Evolutionary conservation across 1,140 invertebrate genomes (phyloP).

Genomic region (Zaprionus vittiger): DNA sequence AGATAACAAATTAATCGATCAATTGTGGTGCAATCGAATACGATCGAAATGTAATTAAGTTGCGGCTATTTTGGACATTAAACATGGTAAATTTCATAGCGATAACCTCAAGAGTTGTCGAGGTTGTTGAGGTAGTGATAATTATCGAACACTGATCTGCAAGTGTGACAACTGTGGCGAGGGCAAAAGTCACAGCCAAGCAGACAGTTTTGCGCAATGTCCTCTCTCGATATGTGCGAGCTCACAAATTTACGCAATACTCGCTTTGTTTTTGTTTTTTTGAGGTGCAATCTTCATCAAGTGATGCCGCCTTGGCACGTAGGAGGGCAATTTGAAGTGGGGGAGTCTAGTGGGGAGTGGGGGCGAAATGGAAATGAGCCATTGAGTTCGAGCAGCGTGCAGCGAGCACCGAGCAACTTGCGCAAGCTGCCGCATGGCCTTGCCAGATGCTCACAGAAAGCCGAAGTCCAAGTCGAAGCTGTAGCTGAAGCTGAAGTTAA

Average conservation of each 20-base stretch:
- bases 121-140: constrained; percentile 4
- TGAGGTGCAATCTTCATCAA: constrained; percentile 56
- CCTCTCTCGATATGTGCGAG: constrained; percentile 41
- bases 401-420: constrained; percentile 11
- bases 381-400: not conserved
- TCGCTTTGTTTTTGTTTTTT: constrained; percentile 4
- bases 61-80: not conserved
- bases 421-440: constrained; percentile 40
- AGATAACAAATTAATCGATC: constrained; percentile 6
- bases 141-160: constrained; percentile 12
- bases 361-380: constrained; percentile 38
- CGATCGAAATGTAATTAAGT: not conserved
- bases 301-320: constrained; percentile 62
- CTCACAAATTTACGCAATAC: constrained; percentile 60
- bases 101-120: not conserved
- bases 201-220: constrained; percentile 33
- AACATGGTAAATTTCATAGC: not conserved
- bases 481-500: not conserved
- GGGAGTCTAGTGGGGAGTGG: constrained; percentile 27
- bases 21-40: not conserved
- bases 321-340: constrained; percentile 33
- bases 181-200: constrained; percentile 18
- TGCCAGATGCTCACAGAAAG: constrained; percentile 29
- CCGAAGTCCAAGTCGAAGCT: not conserved
- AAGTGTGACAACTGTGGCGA: constrained; percentile 22